These are phyloP conservation scores for Daubentonia madagascariensis DNA, from an alignment of 2,113 vertebrate species.

Conservation along the genomic window DNA sequence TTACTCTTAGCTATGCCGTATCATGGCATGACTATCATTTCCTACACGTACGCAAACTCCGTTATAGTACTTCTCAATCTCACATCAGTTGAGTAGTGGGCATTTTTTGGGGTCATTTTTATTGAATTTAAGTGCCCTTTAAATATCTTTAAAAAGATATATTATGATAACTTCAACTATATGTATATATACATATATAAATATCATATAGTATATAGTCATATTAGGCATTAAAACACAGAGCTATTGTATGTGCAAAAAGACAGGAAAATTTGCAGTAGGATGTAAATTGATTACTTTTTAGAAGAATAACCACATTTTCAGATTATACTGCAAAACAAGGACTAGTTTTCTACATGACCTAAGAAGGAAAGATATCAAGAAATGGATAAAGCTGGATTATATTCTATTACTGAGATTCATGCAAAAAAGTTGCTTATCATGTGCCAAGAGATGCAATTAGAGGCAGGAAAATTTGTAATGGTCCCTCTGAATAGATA, in stretches of 20 bases:
- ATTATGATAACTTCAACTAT: background rate
- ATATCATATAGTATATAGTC: background rate
- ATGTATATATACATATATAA: background rate
- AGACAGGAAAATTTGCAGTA: background rate
- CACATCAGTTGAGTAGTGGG: background rate
- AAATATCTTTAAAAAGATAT: background rate
- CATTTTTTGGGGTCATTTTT: background rate
- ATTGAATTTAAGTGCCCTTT: background rate
- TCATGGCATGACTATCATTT: background rate
- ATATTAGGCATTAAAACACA: background rate
- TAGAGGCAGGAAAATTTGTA: background rate
- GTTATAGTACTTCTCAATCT: background rate
- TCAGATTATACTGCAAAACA: background rate
- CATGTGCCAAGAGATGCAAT: background rate
- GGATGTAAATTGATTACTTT: background rate
- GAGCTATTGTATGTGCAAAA: background rate
- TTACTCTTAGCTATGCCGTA: background rate
- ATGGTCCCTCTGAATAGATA: background rate
- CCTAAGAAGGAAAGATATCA: background rate
- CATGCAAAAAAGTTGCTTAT: background rate
- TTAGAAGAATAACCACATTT: background rate
- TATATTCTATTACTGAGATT: background rate
- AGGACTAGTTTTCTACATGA: background rate
- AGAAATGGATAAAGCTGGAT: background rate
- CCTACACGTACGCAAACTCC: background rate